Conservation (phyloP, 2,113 vertebrate genomes). For the Taurulus bubalis region DNA sequence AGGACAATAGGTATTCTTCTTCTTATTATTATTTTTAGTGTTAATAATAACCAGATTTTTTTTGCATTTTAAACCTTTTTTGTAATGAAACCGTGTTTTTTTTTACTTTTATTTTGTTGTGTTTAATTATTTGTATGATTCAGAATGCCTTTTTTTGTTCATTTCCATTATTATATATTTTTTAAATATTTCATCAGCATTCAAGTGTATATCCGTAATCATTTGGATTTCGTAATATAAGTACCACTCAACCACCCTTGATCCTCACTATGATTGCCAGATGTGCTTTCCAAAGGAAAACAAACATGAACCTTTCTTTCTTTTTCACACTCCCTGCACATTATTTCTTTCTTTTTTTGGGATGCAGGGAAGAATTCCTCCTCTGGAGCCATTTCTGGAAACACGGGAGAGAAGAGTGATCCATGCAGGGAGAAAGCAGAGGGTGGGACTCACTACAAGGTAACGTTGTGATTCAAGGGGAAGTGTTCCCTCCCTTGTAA, state of each 20-base stretch:
- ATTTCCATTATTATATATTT: not conserved
- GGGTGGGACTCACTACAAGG: constrained; percentile 81
- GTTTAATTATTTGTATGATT: not conserved
- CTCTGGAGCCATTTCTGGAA: constrained; percentile 66
- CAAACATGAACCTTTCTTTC: constrained; percentile 26
- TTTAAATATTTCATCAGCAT: not conserved
- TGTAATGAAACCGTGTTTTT: not conserved
- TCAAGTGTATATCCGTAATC: not conserved
- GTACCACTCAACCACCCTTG: constrained; percentile 26
- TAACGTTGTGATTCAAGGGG: constrained; percentile 75
- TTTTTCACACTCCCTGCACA: constrained; percentile 27
- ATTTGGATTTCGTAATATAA: constrained; percentile 28
- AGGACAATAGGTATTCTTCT: not conserved
- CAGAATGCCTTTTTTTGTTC: not conserved
- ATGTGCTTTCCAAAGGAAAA: constrained; percentile 52
- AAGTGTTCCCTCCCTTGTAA: constrained; percentile 59
- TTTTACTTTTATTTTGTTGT: not conserved
- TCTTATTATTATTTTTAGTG: not conserved
- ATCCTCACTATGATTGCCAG: constrained; percentile 34
- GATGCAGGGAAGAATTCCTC: constrained; percentile 81
- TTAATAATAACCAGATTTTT: not conserved
- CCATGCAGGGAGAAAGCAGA: constrained; percentile 71
- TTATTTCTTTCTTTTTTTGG: constrained; percentile 27
- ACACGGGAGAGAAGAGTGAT: constrained; percentile 44
- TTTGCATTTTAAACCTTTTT: not conserved